Evolutionary conservation across 1,140 invertebrate species (phyloP), one percentile per base, ranked within the genome.

Genomic region (Orchestia grillus): DNA sequence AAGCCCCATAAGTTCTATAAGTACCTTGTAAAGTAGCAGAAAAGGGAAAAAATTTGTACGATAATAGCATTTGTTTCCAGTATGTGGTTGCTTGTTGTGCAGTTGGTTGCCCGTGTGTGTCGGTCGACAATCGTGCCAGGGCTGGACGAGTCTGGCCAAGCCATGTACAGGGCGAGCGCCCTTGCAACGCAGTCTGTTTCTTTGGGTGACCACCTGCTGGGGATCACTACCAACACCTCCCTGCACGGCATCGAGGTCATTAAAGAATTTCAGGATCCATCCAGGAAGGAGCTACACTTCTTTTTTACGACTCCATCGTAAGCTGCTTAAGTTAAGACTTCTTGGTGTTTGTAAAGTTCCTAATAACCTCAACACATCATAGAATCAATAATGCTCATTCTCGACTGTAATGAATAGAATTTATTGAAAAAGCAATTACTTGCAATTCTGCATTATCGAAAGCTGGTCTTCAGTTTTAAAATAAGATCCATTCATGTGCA

Each of bases 161-260:
- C 95, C 62, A 1, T 47, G 92, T 44, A 45, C 16, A 95, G 95
- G 91, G 95, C 96, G 4, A 96, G 97, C 45, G 96, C 97, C 43
- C 97, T 97, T 6, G 97, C 98, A 8, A 97, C 97, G 4, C 98
- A 98, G 96, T 97, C 98, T 42, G 97, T 98, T 87, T 97, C 97
- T 91, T 97, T 98, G 96, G 98, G 97, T 77, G 98, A 98, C 96
- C 97, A 98, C 96, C 97, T 98, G 15, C 96, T 98, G 43, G 97
- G 97, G 42, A 97, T 98, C 44, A 97, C 97, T n/a, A 97, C 97
- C 44, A 97, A 97, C 57, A 96, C 97, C 6, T 97, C 97, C 40
- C 97, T 97, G 36, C 96, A 97, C 42, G 97, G 97, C 28, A 97
- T 97, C 16, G 96, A 97, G 62, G 97, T 97, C 23, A 97, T 97